phyloP scores from a whole-genome alignment of 2,888 invertebrate species.

The Chrysomela aeneicollis region DNA sequence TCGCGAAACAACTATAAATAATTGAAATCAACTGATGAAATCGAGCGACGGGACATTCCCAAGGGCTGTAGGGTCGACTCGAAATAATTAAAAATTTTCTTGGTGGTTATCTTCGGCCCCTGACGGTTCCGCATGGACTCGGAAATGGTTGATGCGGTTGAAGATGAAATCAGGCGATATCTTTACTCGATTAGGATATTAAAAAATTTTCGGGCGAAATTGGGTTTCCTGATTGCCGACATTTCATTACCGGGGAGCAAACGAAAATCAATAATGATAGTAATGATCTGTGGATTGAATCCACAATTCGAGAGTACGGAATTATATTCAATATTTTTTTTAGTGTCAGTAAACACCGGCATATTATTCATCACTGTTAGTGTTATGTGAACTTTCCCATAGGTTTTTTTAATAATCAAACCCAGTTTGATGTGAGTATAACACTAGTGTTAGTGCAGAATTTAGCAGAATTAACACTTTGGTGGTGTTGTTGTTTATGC shows the following conservation, averaged over 20 bases:
- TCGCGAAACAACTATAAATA: constrained; percentile 59
- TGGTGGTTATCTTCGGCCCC: constrained; percentile 40
- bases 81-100: constrained; percentile 50
- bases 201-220: background rate
- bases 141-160: background rate
- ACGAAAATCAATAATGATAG: background rate
- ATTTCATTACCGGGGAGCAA: background rate
- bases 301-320: too few relatives aligned
- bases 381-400: too few relatives aligned
- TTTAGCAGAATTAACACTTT: too few relatives aligned
- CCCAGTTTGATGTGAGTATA: too few relatives aligned
- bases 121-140: constrained; percentile 2
- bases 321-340: too few relatives aligned
- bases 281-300: too few relatives aligned
- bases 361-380: too few relatives aligned
- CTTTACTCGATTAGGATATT: constrained; percentile 3
- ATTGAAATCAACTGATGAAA: constrained; percentile 58
- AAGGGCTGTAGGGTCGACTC: constrained; percentile 38
- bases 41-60: constrained; percentile 53
- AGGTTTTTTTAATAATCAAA: too few relatives aligned
- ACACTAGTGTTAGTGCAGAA: too few relatives aligned
- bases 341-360: too few relatives aligned
- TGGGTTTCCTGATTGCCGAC: background rate
- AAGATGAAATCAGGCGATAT: constrained; percentile 11
- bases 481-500: too few relatives aligned